Evolutionary conservation across 30 jellyfish, hydroid and myxozoan species (phyloP), one percentile per base, ranked within the genome.

Genomic region (Cassiopea xamachana): DNA sequence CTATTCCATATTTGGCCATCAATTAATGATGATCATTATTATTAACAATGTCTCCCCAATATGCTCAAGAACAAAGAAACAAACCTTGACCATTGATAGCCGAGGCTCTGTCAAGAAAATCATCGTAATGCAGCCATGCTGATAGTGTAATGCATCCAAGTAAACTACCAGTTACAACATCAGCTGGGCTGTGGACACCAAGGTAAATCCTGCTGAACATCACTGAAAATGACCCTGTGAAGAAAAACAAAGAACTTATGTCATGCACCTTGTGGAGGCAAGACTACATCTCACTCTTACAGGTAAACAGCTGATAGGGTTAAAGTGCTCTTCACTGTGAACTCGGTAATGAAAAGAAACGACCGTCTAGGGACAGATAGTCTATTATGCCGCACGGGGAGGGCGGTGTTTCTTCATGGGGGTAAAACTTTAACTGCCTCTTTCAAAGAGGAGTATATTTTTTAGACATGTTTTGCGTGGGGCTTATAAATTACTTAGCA

Each of bases 171-270:
- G 96, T 88, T n/a, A 95, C 98, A 44, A 95, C 99, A 88, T 95
- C 99, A 73, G 99, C 99, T 10, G 99, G 99, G 85, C 99, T 95
- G 81, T 95, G 99, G 1, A 95, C 98, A 14, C 99, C 99, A 71
- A 92, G 94, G 93, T 95, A 95, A 2, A 95, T 87, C 71, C 99
- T 95, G 79, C 99, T 92, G 59, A 95, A 84, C 98, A 95, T 87
- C 76, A 95, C 98, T 49, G 92, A 77, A 78, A 85, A 95, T 55
- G 99, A 95, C 99, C 99, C 99, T 94, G 75, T 13, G 81, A 82
- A 68, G 79, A 67, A 61, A 64, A 64, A 64, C 15, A 17, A 2
- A 17, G 39, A 16, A 64, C 27, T 50, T 9, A 48, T 14, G 51
- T 50, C 2, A 48, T 14, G 51, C 18, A 43, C 17, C 3, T 10